These are phyloP conservation scores for Ditula angustiorana DNA, from an alignment of 2,888 invertebrate genomes.

Conservation along the genomic window DNA sequence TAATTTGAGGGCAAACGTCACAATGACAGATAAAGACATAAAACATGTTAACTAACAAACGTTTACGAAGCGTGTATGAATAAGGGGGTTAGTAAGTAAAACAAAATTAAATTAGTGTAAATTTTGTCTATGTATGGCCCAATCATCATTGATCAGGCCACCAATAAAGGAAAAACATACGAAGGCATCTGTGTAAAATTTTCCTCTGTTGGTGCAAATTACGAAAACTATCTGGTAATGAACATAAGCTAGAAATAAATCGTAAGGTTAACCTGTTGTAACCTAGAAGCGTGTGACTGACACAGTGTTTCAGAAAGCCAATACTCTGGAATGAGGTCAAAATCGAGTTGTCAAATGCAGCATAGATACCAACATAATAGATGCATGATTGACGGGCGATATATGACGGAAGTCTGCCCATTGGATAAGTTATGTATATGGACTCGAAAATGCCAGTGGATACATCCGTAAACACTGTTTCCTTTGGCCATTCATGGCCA, in stretches of 20 bases:
- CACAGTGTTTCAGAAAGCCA: conserved; percentile 60
- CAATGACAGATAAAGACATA: too few species aligned
- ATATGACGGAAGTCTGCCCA: conserved; percentile 35
- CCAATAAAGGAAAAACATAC: too few species aligned
- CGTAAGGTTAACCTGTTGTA: conserved; percentile 48
- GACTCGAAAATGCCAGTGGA: conserved; percentile 18
- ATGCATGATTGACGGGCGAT: conserved; percentile 34
- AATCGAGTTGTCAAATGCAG: conserved; percentile 43
- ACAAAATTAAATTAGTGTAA: too few species aligned
- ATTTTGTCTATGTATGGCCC: too few species aligned
- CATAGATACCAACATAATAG: conserved; percentile 29
- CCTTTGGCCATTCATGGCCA: conserved; percentile 11
- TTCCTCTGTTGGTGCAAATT: not conserved
- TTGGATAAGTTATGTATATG: conserved; percentile 17
- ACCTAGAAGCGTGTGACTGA: conserved; percentile 66
- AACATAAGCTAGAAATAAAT: conserved; percentile 34
- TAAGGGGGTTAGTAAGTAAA: too few species aligned
- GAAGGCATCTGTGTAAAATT: too few species aligned
- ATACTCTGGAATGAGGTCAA: conserved; percentile 51
- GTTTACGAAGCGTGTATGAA: too few species aligned
- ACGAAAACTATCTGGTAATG: not conserved
- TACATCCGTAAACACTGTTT: conserved; percentile 33
- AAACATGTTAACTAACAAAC: too few species aligned
- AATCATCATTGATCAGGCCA: too few species aligned
- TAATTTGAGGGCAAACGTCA: too few species aligned